Base-by-base conservation (phyloP, 2,888 invertebrate species). In the Pseudeuparius sepicola region DNA sequence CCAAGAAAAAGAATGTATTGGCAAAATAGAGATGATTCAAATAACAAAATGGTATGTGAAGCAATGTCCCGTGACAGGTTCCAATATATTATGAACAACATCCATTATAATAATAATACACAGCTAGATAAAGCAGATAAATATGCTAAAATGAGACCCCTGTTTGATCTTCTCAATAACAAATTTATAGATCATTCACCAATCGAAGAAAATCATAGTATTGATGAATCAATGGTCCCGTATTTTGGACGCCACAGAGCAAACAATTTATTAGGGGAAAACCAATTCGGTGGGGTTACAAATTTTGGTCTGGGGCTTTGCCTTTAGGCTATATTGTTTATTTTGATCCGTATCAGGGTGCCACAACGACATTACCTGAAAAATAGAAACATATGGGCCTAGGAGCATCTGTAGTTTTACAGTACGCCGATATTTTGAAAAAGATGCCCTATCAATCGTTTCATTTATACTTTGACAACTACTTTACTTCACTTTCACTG, bases 181-280 rank as follows among this genome's bases (percentile, higher is more conserved):
- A 20, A 20, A 7, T 20, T 20, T 20, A 20, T 20, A 7, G 20
- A 20, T 7, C n/a, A 14, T 45, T 36, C 48, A 37, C 46, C 45
- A 30, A 25, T 46, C 30, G 50, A 52, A 42, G 43, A 52, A 41
- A 30, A 49, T 35, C 43, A 48, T 37, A 47, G 49, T 38, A 37
- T 54, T 36, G 57, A 56, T 43, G 56, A 57, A 39, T 44, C 50
- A 4, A 55, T 57, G 54, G 43, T 53, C 12, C 52, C 55, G 13
- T 59, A 59, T 36, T 59, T 48, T 46, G 55, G 50, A 12, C 41
- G 51, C 24, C 47, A 52, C 42, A 46, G 45, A 24, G 48, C 27
- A 24, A 36, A 14, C 26, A 31, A 15, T 36, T 35, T 40, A 55
- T 53, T 34, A 37, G 43, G 4, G 48, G 49, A 4, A 52, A 50